These are phyloP conservation scores for Ovibos moschatus DNA, from an alignment of 2,113 vertebrate species.

Conservation along the genomic window DNA sequence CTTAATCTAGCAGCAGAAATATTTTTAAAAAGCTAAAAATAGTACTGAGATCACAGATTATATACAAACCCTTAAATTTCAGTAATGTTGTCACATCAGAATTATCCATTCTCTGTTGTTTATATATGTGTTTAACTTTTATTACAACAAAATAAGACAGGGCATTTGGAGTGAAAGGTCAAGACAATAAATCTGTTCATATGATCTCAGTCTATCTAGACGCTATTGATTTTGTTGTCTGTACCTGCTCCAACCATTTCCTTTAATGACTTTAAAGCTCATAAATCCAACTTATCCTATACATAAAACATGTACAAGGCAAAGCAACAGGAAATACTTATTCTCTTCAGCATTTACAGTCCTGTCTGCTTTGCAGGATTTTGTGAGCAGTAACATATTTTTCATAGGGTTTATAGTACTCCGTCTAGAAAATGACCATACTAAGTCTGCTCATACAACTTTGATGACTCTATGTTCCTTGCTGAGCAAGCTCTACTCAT, in stretches of 20 bases:
- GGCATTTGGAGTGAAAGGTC: slow-evolving; percentile 11
- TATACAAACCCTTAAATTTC: not conserved
- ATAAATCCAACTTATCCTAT: slow-evolving; percentile 18
- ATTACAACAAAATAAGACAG: not conserved
- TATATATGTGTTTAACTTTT: slow-evolving; percentile 28
- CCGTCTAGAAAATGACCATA: not conserved
- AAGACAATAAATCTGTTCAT: slow-evolving; percentile 34
- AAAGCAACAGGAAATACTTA: slow-evolving; percentile 9
- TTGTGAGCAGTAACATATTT: not conserved
- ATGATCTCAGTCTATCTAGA: not conserved
- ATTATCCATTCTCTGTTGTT: not conserved
- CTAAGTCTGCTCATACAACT: not conserved
- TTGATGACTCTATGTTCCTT: not conserved
- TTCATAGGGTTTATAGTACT: not conserved
- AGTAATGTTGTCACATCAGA: not conserved
- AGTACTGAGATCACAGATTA: not conserved
- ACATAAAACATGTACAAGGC: slow-evolving; percentile 18
- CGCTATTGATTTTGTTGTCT: slow-evolving; percentile 27
- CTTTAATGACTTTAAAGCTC: slow-evolving; percentile 39
- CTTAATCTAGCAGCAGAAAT: not conserved
- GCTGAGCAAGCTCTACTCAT: not conserved
- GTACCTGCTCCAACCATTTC: slow-evolving; percentile 40
- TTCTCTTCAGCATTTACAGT: not conserved
- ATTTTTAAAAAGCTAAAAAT: not conserved
- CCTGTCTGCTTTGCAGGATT: not conserved